Percentiles rank a stretch among this genome's conserved stretches.
These are phyloP conservation scores for Eulithis prunata DNA, from an alignment of 2,888 invertebrate species.

Conservation along the genomic window DNA sequence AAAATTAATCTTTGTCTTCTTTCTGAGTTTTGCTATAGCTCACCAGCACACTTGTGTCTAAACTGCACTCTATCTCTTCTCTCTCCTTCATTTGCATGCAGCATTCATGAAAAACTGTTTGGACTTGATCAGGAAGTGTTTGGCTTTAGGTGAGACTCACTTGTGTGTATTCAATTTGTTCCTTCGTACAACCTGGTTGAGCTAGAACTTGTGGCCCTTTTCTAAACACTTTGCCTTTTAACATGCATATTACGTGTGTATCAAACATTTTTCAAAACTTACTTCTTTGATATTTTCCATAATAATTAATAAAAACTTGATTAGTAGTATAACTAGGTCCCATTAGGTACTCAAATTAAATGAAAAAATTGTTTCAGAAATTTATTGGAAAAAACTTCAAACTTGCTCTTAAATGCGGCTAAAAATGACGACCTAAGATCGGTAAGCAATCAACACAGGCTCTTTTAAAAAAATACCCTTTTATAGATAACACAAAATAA, in stretches of 20 bases:
- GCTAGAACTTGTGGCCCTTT: too few species aligned
- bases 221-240: too few species aligned
- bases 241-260: too few species aligned
- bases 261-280: too few species aligned
- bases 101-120: slow-evolving; percentile 92
- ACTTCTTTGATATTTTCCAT: too few species aligned
- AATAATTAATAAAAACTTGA: background rate
- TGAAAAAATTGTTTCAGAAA: slow-evolving; percentile 84
- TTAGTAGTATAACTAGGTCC: background rate
- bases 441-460: slow-evolving; percentile 74
- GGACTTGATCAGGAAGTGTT: slow-evolving; percentile 91
- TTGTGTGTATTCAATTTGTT: slow-evolving; percentile 40
- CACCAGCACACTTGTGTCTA: slow-evolving; percentile 52
- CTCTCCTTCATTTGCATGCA: slow-evolving; percentile 88
- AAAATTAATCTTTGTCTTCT: too few species aligned
- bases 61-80: slow-evolving; percentile 80
- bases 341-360: too few species aligned
- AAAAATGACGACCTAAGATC: slow-evolving; percentile 92
- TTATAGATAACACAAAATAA: too few species aligned
- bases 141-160: slow-evolving; percentile 86
- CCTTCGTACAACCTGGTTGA: background rate
- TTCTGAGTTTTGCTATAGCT: slow-evolving; percentile 5
- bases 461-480: too few species aligned
- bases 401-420: slow-evolving; percentile 92
- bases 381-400: slow-evolving; percentile 92